Base-by-base conservation (phyloP, 2,113 vertebrate species). In the Nothoprocta perdicaria region DNA sequence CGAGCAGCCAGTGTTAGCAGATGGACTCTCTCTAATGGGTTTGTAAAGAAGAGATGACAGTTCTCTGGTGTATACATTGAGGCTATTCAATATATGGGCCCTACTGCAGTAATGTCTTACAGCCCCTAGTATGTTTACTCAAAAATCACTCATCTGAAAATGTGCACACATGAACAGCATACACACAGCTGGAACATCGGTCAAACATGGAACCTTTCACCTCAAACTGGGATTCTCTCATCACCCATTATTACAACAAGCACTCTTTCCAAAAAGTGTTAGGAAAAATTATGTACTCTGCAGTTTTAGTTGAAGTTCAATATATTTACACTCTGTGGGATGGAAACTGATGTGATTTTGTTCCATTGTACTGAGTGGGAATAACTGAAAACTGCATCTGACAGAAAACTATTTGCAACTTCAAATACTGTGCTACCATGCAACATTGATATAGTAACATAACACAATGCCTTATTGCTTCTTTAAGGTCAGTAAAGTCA, bases 161-260 rank as follows among this genome's bases (percentile, higher is more conserved):
- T 75, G 5, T 63, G 57, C 38, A 29, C 29, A 52, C 24, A 61
- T 67, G 78, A 80, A 92, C 67, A 89, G 62, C 38, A 52, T 21
- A 74, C 17, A 80, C 89, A 55, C 50, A 83, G 60, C 55, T 94
- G 76, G 43, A 83, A 52, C 8, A 66, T 45, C 5, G 50, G 76
- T 45, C 38, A 61, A 80, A 52, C 45, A 85, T 35, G 89, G 38
- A 85, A 77, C 76, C 69, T 89, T 95, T 91, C 85, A 80, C 90
- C 41, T 91, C 90, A 95, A 89, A 52, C 82, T 86, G 85, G 31
- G 90, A 88, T 83, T 92, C 68, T 89, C 52, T 95, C 90, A 88
- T 92, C 93, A 72, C 46, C 18, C 52, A 43, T 10, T 45, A 9
- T 45, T 75, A 24, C 22, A 92, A 74, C 31, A 53, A 67, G 58